These are phyloP conservation scores for Columba guinea DNA, from an alignment of 2,797 vertebrate species.

Conservation along the genomic window DNA sequence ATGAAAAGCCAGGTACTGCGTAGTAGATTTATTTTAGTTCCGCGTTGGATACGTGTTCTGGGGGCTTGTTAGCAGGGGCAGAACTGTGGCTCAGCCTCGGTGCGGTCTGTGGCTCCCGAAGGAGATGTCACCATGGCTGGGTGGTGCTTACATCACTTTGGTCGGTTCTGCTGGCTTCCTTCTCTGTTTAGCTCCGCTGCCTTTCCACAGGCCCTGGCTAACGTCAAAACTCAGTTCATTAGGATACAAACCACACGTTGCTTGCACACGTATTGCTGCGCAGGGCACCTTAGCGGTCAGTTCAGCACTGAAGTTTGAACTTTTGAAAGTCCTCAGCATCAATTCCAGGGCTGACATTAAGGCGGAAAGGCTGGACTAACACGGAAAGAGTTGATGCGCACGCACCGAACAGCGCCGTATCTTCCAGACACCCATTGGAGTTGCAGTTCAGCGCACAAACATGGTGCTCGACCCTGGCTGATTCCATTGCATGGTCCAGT, in stretches of 20 bases:
- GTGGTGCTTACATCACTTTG: background rate
- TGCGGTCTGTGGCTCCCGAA: background rate
- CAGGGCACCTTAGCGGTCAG: background rate
- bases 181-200: background rate
- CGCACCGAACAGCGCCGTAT: fast-evolving
- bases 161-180: background rate
- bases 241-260: background rate
- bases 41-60: background rate
- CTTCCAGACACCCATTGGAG: background rate
- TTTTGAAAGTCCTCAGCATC: background rate
- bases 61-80: background rate
- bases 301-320: background rate
- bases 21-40: background rate
- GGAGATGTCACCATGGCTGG: fast-evolving
- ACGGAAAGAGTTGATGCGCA: background rate
- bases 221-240: background rate
- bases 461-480: background rate
- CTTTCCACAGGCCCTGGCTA: background rate
- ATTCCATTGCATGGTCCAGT: fast-evolving
- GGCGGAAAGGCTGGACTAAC: background rate
- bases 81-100: background rate
- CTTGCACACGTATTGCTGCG: background rate
- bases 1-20: background rate
- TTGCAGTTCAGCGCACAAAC: fast-evolving
- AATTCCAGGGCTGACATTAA: background rate